Conservation (phyloP, 2,888 invertebrate genomes). For the Chirona hameri region DNA sequence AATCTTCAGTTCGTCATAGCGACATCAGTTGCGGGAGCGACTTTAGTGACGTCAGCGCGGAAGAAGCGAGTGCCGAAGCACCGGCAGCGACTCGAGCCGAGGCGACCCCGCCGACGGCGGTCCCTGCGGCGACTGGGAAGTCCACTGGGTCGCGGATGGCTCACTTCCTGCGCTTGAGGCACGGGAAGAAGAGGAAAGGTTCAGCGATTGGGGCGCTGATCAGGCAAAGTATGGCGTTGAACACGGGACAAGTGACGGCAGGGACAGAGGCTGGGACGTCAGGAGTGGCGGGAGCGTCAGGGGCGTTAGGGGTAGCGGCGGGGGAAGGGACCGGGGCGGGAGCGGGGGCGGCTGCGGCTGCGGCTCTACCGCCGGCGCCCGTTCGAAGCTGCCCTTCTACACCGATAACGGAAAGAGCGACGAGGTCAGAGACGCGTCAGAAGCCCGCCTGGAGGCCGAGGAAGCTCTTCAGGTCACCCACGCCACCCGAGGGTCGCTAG, state of each 20-base stretch:
- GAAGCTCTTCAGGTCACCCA: background rate
- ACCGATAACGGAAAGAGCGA: background rate
- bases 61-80: background rate
- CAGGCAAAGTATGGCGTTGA: background rate
- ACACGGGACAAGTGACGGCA: background rate
- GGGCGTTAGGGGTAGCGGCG: background rate
- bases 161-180: background rate
- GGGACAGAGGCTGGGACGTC: background rate
- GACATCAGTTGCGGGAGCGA: slow-evolving; percentile 7
- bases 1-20: background rate
- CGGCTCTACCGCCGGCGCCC: background rate
- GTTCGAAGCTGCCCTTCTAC: background rate
- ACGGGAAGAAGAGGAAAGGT: background rate
- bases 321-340: background rate
- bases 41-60: background rate
- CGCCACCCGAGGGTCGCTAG: background rate
- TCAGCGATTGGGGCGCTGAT: background rate
- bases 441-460: background rate
- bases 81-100: background rate
- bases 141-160: background rate
- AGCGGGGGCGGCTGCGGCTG: background rate
- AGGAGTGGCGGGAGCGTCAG: background rate
- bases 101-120: too few species aligned
- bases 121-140: background rate
- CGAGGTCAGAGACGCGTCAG: background rate